Conservation (phyloP, 2,797 vertebrate genomes). For the Anisognathus igniventris region DNA sequence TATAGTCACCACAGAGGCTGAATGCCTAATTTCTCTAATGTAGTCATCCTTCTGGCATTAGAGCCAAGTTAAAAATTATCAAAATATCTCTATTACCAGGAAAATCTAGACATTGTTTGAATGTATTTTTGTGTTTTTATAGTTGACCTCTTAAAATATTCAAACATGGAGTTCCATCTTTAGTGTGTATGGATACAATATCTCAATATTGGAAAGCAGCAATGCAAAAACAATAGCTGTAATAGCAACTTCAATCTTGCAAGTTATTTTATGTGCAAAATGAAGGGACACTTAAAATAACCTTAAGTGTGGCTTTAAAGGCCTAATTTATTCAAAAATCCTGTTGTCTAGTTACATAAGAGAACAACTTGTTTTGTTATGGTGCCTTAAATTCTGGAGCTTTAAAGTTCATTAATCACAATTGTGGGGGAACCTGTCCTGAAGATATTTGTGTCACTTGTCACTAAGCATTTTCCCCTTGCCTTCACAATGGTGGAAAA, state of each 20-base stretch:
- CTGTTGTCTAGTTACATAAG: background rate
- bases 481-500: background rate
- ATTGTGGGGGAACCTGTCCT: background rate
- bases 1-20: fast-evolving
- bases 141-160: background rate
- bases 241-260: background rate
- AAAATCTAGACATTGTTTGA: background rate
- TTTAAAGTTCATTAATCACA: background rate
- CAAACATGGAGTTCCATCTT: background rate
- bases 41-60: background rate
- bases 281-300: background rate
- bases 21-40: background rate
- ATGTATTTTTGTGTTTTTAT: background rate
- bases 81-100: background rate
- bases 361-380: background rate
- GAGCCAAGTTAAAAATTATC: background rate
- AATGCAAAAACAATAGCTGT: background rate
- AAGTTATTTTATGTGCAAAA: background rate
- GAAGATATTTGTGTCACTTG: background rate
- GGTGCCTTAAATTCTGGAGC: background rate
- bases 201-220: background rate
- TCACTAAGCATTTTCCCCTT: background rate
- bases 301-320: background rate
- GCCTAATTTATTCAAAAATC: background rate
- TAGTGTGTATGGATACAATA: background rate